Percentiles rank a stretch among this genome's conserved stretches.
Conservation (phyloP, 92 coral and sea anemone species). For the Chrysogorgia sp. region DNA sequence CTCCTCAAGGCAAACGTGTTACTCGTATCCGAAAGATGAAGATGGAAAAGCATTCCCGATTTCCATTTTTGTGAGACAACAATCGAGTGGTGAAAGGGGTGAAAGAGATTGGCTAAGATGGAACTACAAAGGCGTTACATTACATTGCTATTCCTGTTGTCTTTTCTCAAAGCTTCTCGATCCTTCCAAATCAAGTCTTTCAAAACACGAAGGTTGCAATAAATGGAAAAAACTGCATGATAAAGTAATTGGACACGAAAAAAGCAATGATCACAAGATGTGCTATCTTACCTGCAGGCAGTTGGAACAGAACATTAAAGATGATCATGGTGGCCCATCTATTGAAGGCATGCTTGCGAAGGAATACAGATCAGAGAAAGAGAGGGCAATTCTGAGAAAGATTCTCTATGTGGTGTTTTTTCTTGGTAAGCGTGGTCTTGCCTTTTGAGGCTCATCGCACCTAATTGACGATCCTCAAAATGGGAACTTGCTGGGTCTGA, state of each 20-base stretch:
- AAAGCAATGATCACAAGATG: slow-evolving; percentile 22
- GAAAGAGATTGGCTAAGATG: slow-evolving; percentile 25
- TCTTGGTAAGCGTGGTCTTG: slow-evolving; percentile 18
- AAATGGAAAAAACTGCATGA: slow-evolving; percentile 24
- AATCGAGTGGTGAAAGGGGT: slow-evolving; percentile 1
- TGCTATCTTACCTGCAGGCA: slow-evolving; percentile 20
- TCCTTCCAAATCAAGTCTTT: slow-evolving; percentile 19
- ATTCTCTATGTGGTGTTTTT: slow-evolving; percentile 16
- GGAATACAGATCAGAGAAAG: slow-evolving; percentile 7
- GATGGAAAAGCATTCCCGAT: slow-evolving; percentile 24
- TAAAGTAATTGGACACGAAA: slow-evolving; percentile 18
- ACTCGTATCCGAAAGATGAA: slow-evolving; percentile 6
- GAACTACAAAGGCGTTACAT: slow-evolving; percentile 1
- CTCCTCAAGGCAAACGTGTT: neutral
- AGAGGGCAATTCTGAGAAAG: slow-evolving; percentile 19
- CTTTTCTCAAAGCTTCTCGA: slow-evolving; percentile 17
- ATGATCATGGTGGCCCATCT: slow-evolving; percentile 23
- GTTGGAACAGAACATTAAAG: slow-evolving; percentile 19
- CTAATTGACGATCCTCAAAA: slow-evolving; percentile 30
- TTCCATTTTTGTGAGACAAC: slow-evolving; percentile 13
- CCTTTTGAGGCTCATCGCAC: slow-evolving; percentile 19
- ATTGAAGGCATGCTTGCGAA: slow-evolving; percentile 1
- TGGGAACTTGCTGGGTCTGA: slow-evolving; percentile 17
- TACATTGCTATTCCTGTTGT: slow-evolving; percentile 12
- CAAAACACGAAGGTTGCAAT: slow-evolving; percentile 10